A percentile compares a stretch with the other conserved stretches of the same genome.
Evolutionary conservation across 2,113 vertebrate species (phyloP).

Genomic region (Donacobius atricapilla): DNA sequence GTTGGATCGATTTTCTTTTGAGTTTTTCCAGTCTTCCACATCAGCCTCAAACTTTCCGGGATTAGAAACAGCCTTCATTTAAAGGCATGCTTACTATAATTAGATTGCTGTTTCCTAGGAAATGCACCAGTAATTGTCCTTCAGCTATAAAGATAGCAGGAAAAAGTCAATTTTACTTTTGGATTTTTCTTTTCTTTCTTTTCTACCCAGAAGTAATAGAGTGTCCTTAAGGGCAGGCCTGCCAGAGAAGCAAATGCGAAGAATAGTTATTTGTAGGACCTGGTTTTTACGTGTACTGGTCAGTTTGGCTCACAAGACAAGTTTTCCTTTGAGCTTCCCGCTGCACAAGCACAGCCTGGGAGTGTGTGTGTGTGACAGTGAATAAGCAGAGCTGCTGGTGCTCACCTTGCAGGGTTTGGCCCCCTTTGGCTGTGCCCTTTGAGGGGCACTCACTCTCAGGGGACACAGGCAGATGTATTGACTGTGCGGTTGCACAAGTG

Average conservation of each 20-base stretch:
- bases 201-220: background rate
- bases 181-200: background rate
- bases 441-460: accelerated
- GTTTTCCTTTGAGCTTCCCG: background rate
- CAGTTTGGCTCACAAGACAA: background rate
- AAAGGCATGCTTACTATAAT: background rate
- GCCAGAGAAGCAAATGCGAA: background rate
- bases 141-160: background rate
- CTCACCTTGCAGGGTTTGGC: too few species aligned
- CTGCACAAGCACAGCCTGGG: background rate
- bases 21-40: background rate
- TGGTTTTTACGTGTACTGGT: background rate
- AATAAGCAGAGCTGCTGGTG: background rate
- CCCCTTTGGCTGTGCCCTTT: background rate
- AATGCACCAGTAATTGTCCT: slow-evolving; percentile 30
- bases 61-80: background rate
- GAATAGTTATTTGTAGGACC: background rate
- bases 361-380: background rate
- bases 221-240: background rate
- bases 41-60: background rate
- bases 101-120: background rate
- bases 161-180: background rate
- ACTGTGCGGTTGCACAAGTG: background rate
- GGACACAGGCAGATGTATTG: background rate
- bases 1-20: background rate